Evolutionary conservation across 2,113 vertebrate species (phyloP).

Genomic region (Triplophysa dalaica): DNA sequence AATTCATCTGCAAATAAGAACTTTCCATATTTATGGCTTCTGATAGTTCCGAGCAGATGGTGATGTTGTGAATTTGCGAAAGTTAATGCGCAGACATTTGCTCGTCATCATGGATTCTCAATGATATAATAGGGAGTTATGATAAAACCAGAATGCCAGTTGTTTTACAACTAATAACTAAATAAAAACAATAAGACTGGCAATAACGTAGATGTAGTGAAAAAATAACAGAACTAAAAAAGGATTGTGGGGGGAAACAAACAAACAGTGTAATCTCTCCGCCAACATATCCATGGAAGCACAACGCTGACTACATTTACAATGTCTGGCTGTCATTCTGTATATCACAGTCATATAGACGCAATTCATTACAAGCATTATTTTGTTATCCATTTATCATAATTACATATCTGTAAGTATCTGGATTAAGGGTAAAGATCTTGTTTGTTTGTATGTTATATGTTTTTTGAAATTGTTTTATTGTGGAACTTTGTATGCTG

Average conservation of each 20-base stretch:
- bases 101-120: slow-evolving; percentile 33
- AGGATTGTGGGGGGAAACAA: neutral
- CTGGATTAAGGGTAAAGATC: too few relatives aligned
- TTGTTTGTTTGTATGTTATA: too few relatives aligned
- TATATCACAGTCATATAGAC: neutral
- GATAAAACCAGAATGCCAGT: neutral
- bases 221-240: slow-evolving; percentile 4
- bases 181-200: slow-evolving; percentile 22
- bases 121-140: slow-evolving; percentile 19
- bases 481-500: too few relatives aligned
- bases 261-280: neutral
- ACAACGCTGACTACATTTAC: slow-evolving; percentile 39
- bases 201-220: neutral
- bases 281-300: slow-evolving; percentile 36
- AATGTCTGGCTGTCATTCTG: slow-evolving; percentile 40
- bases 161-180: slow-evolving; percentile 29
- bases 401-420: too few relatives aligned
- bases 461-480: too few relatives aligned
- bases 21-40: slow-evolving; percentile 42
- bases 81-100: slow-evolving; percentile 26
- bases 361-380: slow-evolving; percentile 12
- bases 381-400: neutral
- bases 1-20: slow-evolving; percentile 40
- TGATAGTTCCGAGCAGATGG: slow-evolving; percentile 50
- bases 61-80: slow-evolving; percentile 39